A percentile compares a stretch with the other conserved stretches of the same genome.
Conservation (phyloP, 2,113 vertebrate species). For the Plestiodon gilberti region DNA sequence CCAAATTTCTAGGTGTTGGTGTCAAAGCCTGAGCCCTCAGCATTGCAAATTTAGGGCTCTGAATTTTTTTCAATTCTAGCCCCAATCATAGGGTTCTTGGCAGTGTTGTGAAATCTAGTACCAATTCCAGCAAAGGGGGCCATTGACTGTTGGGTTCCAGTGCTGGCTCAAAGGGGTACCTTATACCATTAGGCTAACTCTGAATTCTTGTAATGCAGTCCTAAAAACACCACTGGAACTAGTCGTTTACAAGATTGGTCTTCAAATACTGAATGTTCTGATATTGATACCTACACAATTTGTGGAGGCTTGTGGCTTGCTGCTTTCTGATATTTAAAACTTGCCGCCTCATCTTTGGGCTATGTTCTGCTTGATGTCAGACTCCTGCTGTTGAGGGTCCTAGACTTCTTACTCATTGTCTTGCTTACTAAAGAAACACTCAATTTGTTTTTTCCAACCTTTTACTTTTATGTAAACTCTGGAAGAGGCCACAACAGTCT, state of each 20-base stretch:
- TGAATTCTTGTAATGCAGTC: not conserved
- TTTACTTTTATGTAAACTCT: not conserved
- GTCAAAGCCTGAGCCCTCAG: not conserved
- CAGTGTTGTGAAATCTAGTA: not conserved
- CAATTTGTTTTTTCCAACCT: not conserved
- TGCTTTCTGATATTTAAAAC: not conserved
- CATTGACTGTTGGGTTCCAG: not conserved
- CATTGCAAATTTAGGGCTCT: not conserved
- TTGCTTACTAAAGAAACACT: not conserved
- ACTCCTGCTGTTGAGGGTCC: not conserved
- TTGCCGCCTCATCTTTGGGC: not conserved
- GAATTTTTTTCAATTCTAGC: not conserved
- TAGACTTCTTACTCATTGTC: not conserved
- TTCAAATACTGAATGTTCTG: not conserved
- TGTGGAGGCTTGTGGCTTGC: not conserved
- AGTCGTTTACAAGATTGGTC: not conserved
- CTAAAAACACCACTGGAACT: not conserved
- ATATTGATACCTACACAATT: not conserved
- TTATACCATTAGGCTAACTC: not conserved
- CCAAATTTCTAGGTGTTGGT: not conserved
- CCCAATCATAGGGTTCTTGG: not conserved
- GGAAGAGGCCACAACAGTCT: not conserved
- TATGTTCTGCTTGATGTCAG: not conserved
- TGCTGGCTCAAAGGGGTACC: not conserved
- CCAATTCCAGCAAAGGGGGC: not conserved